Evolutionary conservation across 2,888 invertebrate genomes (phyloP).

Genomic region (Brenthis daphne): DNA sequence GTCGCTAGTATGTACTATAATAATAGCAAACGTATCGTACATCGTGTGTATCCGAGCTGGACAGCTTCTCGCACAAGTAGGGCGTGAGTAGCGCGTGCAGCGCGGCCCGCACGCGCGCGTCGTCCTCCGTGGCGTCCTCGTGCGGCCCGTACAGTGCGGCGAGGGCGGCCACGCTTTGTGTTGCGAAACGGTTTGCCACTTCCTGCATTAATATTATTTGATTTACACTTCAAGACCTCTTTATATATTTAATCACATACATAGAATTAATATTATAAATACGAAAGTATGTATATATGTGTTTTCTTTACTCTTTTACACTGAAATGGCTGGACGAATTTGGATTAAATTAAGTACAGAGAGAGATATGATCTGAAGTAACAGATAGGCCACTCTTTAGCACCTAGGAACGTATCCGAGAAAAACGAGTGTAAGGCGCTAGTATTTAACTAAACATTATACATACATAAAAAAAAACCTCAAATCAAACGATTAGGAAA

Average conservation of each 20-base stretch:
- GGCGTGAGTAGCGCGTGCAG: constrained; percentile 89
- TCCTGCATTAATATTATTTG: constrained; percentile 82
- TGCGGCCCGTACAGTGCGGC: constrained; percentile 88
- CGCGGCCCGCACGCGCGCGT: constrained; percentile 80
- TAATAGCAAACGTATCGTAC: constrained; percentile 59
- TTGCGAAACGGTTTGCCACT: constrained; percentile 95
- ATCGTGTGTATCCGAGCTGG: constrained; percentile 88
- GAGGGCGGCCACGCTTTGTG: constrained; percentile 91
- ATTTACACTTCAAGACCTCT: neutral
- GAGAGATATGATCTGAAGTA: too few relatives aligned
- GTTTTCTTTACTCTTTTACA: neutral
- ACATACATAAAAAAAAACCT: too few relatives aligned
- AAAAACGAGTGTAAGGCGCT: too few relatives aligned
- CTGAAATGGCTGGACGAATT: too few relatives aligned
- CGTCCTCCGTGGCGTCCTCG: constrained; percentile 78
- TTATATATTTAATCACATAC: neutral
- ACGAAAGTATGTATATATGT: neutral
- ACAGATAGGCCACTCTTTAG: too few relatives aligned
- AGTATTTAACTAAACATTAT: too few relatives aligned
- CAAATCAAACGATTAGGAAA: too few relatives aligned
- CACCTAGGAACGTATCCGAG: too few relatives aligned
- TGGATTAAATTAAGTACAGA: too few relatives aligned
- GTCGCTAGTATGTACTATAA: neutral
- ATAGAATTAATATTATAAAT: neutral
- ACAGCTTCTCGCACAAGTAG: constrained; percentile 90